These are phyloP conservation scores for Julus scandinavius DNA, from an alignment of 2,888 invertebrate species.

Conservation along the genomic window DNA sequence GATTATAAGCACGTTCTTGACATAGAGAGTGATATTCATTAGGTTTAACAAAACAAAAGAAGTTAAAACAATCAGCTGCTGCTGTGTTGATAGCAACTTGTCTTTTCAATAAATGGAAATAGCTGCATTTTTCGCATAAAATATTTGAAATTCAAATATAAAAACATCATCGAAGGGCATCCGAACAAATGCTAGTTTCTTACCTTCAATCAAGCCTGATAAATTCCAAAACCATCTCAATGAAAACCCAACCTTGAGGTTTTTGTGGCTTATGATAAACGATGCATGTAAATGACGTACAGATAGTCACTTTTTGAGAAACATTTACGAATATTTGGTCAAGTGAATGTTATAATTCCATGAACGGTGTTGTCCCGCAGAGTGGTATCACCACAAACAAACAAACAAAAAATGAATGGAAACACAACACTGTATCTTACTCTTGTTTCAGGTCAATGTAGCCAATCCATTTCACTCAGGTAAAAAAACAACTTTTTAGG, in stretches of 20 bases:
- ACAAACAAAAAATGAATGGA: conserved; percentile 9
- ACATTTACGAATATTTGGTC: neutral
- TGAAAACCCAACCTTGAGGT: too few species aligned
- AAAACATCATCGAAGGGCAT: neutral
- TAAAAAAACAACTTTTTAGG: neutral
- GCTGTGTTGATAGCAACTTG: neutral
- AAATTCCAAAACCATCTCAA: too few species aligned
- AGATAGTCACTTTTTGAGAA: neutral
- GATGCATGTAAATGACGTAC: neutral
- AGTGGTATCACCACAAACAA: neutral
- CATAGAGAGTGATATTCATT: neutral
- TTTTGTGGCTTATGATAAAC: too few species aligned
- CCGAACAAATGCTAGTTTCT: neutral
- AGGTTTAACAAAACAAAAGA: neutral
- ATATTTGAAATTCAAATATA: neutral
- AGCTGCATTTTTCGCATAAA: neutral
- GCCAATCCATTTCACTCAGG: neutral
- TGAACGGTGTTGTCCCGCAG: neutral
- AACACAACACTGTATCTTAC: too few species aligned
- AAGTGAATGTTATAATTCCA: neutral
- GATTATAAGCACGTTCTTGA: too few species aligned
- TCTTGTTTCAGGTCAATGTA: neutral
- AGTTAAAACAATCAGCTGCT: neutral
- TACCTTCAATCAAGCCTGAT: neutral
- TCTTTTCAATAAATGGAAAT: neutral